Evolutionary conservation across 1,140 invertebrate genomes (phyloP).

Genomic region (Parasteatoda tepidariorum): DNA sequence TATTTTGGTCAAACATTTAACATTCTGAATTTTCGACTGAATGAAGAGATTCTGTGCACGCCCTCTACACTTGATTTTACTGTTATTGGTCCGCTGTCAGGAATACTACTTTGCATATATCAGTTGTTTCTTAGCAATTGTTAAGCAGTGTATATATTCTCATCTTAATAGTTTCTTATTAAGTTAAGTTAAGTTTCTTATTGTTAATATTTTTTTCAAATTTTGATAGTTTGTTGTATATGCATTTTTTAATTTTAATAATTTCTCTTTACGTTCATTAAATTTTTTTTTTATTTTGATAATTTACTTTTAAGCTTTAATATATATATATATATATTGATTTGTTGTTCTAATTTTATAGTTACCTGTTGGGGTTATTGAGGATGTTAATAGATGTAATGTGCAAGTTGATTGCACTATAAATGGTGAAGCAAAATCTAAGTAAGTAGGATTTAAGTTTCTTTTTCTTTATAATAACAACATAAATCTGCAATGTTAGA

Average conservation of each 20-base stretch:
- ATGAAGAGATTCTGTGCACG: too few relatives aligned
- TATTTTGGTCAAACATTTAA: too few relatives aligned
- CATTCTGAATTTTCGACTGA: too few relatives aligned
- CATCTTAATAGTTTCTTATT: too few relatives aligned
- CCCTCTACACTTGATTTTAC: too few relatives aligned
- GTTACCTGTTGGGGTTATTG: constrained; percentile 66
- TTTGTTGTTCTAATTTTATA: constrained; percentile 15
- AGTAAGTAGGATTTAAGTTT: constrained; percentile 13
- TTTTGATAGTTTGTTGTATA: not conserved
- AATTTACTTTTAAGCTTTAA: not conserved
- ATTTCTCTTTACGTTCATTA: not conserved
- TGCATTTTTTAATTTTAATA: not conserved
- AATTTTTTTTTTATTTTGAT: not conserved
- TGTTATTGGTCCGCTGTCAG: too few relatives aligned
- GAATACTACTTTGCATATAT: too few relatives aligned
- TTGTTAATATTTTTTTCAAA: not conserved
- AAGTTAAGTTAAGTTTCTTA: not conserved
- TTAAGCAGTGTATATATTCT: too few relatives aligned
- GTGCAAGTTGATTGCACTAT: not conserved
- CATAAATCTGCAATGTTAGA: too few relatives aligned
- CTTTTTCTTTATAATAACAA: too few relatives aligned
- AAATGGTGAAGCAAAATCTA: not conserved
- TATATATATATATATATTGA: not conserved
- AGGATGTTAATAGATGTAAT: constrained; percentile 65
- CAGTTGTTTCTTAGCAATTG: too few relatives aligned